A percentile compares a stretch with the other conserved stretches of the same genome.
Evolutionary conservation across 1,140 invertebrate species (phyloP).

Genomic region (Ericerus pela): DNA sequence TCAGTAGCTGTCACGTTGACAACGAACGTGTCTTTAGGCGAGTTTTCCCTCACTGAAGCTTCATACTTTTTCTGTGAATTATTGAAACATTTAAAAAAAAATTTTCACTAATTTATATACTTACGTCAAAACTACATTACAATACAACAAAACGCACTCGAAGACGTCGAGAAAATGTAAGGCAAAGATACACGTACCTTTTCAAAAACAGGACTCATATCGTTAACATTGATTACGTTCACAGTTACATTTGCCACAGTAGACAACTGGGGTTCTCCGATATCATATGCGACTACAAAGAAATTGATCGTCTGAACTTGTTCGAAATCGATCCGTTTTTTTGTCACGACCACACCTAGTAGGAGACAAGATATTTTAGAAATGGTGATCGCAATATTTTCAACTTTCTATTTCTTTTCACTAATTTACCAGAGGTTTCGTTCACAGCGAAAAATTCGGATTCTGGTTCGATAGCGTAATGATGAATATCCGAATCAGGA

Average conservation of each 20-base stretch:
- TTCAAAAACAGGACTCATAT: slow-evolving; percentile 65
- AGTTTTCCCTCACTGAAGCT: slow-evolving; percentile 56
- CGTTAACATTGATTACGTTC: slow-evolving; percentile 69
- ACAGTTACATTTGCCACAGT: slow-evolving; percentile 57
- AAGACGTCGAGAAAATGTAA: neutral
- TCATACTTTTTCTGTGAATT: slow-evolving; percentile 42
- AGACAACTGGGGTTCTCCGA: slow-evolving; percentile 62
- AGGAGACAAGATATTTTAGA: too few relatives aligned
- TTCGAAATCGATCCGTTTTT: slow-evolving; percentile 70
- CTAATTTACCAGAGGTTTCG: slow-evolving; percentile 45
- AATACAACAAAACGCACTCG: neutral
- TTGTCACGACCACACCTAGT: slow-evolving; percentile 68
- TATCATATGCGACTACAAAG: slow-evolving; percentile 63
- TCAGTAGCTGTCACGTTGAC: slow-evolving; percentile 55
- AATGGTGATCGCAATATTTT: slow-evolving; percentile 14
- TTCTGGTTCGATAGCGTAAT: slow-evolving; percentile 52
- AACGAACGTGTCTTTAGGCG: slow-evolving; percentile 48
- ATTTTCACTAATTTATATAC: neutral
- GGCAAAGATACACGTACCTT: slow-evolving; percentile 25
- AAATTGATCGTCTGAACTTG: slow-evolving; percentile 56
- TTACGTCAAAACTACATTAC: neutral
- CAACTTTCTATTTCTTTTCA: neutral
- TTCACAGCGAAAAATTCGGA: slow-evolving; percentile 64
- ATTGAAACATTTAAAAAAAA: slow-evolving; percentile 2
- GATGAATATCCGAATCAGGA: slow-evolving; percentile 62